Percentiles rank a stretch among this genome's conserved stretches.
These are phyloP conservation scores for Allophyes oxyacanthae DNA, from an alignment of 2,888 invertebrate genomes.

Conservation along the genomic window DNA sequence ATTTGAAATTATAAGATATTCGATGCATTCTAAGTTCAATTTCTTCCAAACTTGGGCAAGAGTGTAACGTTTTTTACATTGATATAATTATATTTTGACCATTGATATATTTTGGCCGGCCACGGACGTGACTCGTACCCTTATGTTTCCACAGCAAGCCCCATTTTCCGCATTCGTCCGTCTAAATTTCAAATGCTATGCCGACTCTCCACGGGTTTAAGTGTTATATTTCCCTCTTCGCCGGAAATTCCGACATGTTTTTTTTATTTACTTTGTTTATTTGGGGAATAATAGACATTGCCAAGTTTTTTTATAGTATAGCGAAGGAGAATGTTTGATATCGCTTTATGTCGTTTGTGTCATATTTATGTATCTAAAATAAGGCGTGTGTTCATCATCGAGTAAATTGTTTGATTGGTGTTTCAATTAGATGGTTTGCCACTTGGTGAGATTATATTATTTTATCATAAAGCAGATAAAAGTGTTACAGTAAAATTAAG, in stretches of 20 bases:
- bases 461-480: too few species aligned
- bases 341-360: background rate
- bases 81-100: too few species aligned
- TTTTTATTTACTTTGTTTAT: slow-evolving; percentile 63
- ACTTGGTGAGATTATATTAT: too few species aligned
- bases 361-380: too few species aligned
- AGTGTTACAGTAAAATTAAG: too few species aligned
- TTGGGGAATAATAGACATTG: slow-evolving; percentile 33
- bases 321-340: background rate
- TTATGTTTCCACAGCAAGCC: slow-evolving; percentile 59
- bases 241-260: slow-evolving; percentile 58
- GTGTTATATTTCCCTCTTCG: slow-evolving; percentile 67
- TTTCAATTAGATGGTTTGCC: too few species aligned
- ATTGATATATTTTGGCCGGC: background rate
- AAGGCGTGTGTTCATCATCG: too few species aligned
- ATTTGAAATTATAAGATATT: too few species aligned
- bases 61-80: too few species aligned
- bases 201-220: slow-evolving; percentile 69
- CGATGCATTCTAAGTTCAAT: too few species aligned
- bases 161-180: slow-evolving; percentile 68
- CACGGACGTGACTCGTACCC: slow-evolving; percentile 14
- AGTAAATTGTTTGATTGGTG: too few species aligned
- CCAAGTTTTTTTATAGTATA: slow-evolving; percentile 11
- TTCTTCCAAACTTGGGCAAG: too few species aligned
- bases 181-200: slow-evolving; percentile 75